These are phyloP conservation scores for Myotis pilosus DNA, from an alignment of 2,797 vertebrate genomes.

Conservation along the genomic window DNA sequence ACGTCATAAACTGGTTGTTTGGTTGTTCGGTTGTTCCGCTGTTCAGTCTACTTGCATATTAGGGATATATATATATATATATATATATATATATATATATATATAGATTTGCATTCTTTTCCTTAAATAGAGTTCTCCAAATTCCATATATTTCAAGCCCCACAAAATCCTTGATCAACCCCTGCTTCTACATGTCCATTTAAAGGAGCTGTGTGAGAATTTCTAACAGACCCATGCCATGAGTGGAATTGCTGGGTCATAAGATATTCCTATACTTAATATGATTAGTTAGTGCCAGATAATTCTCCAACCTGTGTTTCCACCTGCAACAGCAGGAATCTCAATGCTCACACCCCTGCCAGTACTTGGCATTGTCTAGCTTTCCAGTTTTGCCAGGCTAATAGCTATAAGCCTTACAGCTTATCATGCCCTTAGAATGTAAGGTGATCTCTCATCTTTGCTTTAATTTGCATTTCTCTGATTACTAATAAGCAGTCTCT, in stretches of 20 bases:
- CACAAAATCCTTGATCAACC: neutral
- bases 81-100: no score
- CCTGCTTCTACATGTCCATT: neutral
- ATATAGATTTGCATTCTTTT: neutral
- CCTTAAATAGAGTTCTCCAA: neutral
- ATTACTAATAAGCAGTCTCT: neutral
- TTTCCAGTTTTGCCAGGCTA: neutral
- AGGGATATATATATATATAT: no score
- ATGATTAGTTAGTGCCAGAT: neutral
- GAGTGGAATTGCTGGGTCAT: neutral
- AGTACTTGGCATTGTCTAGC: neutral
- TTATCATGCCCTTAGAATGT: neutral
- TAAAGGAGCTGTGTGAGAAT: neutral
- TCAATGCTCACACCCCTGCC: neutral
- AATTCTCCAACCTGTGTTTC: neutral
- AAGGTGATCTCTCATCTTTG: neutral
- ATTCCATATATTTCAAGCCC: neutral
- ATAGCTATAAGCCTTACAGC: neutral
- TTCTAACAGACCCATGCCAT: neutral
- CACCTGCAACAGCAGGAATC: neutral
- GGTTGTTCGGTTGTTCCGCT: no score
- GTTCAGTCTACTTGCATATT: no score
- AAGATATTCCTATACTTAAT: neutral
- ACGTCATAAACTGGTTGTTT: no score
- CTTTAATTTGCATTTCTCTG: conserved; percentile 32